Percentiles rank a stretch among this genome's conserved stretches.
These are phyloP conservation scores for Coilia nasus DNA, from an alignment of 2,797 vertebrate species.

Conservation along the genomic window DNA sequence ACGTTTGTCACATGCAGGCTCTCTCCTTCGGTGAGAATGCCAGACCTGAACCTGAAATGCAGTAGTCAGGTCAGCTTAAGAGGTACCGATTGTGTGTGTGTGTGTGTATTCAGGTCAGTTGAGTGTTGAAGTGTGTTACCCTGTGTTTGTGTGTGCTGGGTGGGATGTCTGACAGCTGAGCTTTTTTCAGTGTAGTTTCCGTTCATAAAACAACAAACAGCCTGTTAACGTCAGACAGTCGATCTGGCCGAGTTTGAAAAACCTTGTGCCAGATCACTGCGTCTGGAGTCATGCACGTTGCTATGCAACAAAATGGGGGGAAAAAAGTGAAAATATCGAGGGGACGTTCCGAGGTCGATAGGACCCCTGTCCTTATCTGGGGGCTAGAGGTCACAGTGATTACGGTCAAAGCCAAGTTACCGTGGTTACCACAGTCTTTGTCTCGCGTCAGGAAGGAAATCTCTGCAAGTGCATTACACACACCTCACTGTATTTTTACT, in stretches of 20 bases:
- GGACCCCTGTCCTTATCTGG: conserved; percentile 62
- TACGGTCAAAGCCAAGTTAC: conserved; percentile 50
- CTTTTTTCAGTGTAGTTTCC: not conserved
- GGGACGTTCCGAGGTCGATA: conserved; percentile 66
- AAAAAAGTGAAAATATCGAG: conserved; percentile 29
- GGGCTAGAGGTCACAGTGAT: conserved; percentile 28
- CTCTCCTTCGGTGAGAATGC: not conserved
- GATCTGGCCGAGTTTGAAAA: not conserved
- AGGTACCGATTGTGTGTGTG: not conserved
- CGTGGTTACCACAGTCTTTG: conserved; percentile 29
- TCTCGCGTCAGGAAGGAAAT: not conserved
- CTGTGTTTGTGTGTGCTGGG: not conserved
- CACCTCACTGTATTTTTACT: conserved; percentile 80
- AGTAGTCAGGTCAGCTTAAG: not conserved
- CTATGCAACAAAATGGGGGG: conserved; percentile 69
- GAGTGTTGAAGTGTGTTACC: too few relatives aligned
- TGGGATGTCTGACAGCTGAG: not conserved
- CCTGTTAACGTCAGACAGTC: not conserved
- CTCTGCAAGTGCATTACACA: conserved; percentile 79
- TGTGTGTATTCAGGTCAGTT: not conserved
- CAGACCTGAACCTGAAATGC: not conserved
- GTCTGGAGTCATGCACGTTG: conserved; percentile 29
- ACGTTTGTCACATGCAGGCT: not conserved
- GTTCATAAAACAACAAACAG: not conserved
- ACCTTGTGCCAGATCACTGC: not conserved